A percentile compares a stretch with the other conserved stretches of the same genome.
These are phyloP conservation scores for Zaprionus inermis DNA, from an alignment of 1,140 invertebrate genomes.

Conservation along the genomic window DNA sequence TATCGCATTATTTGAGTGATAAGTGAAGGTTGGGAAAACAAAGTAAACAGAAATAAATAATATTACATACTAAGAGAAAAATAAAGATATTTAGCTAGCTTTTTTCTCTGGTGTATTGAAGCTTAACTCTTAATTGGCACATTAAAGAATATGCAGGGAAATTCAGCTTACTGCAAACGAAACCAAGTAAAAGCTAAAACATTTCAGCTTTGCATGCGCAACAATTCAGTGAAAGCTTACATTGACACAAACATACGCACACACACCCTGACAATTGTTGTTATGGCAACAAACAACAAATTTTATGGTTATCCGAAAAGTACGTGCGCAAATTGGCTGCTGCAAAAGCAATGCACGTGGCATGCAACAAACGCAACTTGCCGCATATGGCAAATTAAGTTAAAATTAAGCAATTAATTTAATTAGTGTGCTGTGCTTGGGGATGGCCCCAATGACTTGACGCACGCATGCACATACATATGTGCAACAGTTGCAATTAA, in stretches of 20 bases:
- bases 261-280: slow-evolving; percentile 32
- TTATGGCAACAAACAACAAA: slow-evolving; percentile 53
- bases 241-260: slow-evolving; percentile 12
- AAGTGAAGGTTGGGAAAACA: not conserved
- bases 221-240: not conserved
- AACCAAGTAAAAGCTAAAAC: slow-evolving; percentile 8
- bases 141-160: not conserved
- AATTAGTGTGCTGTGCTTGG: slow-evolving; percentile 62
- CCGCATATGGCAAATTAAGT: slow-evolving; percentile 81
- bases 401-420: slow-evolving; percentile 83
- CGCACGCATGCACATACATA: slow-evolving; percentile 19
- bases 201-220: slow-evolving; percentile 12
- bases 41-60: not conserved
- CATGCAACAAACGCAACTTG: slow-evolving; percentile 52
- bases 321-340: slow-evolving; percentile 48
- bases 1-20: not conserved
- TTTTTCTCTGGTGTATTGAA: not conserved
- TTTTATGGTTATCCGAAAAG: slow-evolving; percentile 61
- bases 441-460: slow-evolving; percentile 56
- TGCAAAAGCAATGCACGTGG: slow-evolving; percentile 55
- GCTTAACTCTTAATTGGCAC: not conserved
- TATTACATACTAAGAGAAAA: not conserved
- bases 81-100: no score
- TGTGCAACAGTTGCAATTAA: slow-evolving; percentile 71
- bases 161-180: not conserved